These are phyloP conservation scores for Embiotoca jacksoni DNA, from an alignment of 2,113 vertebrate genomes.

Conservation along the genomic window DNA sequence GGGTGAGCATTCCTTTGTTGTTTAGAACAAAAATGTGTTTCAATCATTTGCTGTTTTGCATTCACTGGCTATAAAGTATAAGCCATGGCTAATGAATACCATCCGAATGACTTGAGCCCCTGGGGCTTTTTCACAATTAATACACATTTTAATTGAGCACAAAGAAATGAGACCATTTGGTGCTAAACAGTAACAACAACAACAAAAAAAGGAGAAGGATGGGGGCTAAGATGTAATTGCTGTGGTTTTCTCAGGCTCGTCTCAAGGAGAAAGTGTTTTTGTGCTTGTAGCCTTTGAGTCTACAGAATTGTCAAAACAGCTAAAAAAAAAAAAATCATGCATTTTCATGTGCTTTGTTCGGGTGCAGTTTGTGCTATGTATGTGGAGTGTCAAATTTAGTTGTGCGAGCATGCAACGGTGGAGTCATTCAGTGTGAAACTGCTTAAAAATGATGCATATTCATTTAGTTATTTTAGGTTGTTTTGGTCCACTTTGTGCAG, in stretches of 20 bases:
- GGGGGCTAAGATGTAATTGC: slow-evolving; percentile 44
- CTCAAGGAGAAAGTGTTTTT: slow-evolving; percentile 63
- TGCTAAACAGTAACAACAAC: slow-evolving; percentile 23
- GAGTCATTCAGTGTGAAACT: slow-evolving; percentile 16
- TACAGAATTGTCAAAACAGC: slow-evolving; percentile 52
- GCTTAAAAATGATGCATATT: slow-evolving; percentile 43
- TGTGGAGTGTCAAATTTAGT: slow-evolving; percentile 10
- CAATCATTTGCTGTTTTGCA: slow-evolving; percentile 67
- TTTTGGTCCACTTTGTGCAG: slow-evolving; percentile 44
- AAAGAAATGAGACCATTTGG: slow-evolving; percentile 44
- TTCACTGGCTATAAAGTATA: slow-evolving; percentile 51
- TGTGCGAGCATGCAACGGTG: neutral
- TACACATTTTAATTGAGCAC: slow-evolving; percentile 69
- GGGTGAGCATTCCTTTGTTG: slow-evolving; percentile 61
- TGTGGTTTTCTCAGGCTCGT: slow-evolving; percentile 34
- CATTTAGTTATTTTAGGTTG: slow-evolving; percentile 48
- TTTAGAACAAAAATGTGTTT: slow-evolving; percentile 61
- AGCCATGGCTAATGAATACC: slow-evolving; percentile 67
- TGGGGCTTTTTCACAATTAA: slow-evolving; percentile 64
- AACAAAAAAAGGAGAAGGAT: neutral
- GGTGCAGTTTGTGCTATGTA: slow-evolving; percentile 28
- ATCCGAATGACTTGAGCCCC: slow-evolving; percentile 51
- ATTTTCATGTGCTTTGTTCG: slow-evolving; percentile 33
- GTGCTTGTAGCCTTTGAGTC: slow-evolving; percentile 34
- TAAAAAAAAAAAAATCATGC: slow-evolving; percentile 24